Evolutionary conservation across 2,888 invertebrate species (phyloP).

Genomic region (Dinocampus coccinellae): DNA sequence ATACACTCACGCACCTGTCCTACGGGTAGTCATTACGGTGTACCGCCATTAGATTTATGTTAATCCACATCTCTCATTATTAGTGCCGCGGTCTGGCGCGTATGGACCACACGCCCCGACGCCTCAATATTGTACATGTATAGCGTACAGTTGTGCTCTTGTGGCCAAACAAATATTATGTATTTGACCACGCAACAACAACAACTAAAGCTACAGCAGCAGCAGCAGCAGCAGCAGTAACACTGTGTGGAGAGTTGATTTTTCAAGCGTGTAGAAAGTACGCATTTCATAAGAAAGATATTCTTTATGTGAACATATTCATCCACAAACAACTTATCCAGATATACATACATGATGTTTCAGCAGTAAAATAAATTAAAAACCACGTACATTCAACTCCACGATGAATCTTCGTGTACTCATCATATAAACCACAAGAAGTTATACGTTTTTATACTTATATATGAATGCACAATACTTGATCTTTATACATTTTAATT

Average conservation of each 20-base stretch:
- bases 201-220: background rate
- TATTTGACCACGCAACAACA: background rate
- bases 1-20: slow-evolving; percentile 45
- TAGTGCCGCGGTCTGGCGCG: slow-evolving; percentile 27
- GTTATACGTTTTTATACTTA: background rate
- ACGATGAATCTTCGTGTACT: background rate
- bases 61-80: slow-evolving; percentile 46
- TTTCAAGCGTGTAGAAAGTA: background rate
- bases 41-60: slow-evolving; percentile 46
- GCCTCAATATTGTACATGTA: slow-evolving; percentile 1
- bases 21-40: slow-evolving; percentile 37
- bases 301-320: background rate
- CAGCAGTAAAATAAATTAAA: background rate
- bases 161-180: slow-evolving; percentile 3
- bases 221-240: background rate
- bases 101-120: slow-evolving; percentile 10
- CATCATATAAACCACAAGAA: background rate
- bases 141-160: background rate
- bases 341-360: background rate
- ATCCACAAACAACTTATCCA: background rate
- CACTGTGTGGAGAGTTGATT: background rate
- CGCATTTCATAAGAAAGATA: slow-evolving; percentile 5
- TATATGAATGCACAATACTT: slow-evolving; percentile 1
- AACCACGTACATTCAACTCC: background rate
- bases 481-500: background rate